Evolutionary conservation across 2,113 vertebrate genomes (phyloP).

Genomic region (Rhadina sibilatrix): DNA sequence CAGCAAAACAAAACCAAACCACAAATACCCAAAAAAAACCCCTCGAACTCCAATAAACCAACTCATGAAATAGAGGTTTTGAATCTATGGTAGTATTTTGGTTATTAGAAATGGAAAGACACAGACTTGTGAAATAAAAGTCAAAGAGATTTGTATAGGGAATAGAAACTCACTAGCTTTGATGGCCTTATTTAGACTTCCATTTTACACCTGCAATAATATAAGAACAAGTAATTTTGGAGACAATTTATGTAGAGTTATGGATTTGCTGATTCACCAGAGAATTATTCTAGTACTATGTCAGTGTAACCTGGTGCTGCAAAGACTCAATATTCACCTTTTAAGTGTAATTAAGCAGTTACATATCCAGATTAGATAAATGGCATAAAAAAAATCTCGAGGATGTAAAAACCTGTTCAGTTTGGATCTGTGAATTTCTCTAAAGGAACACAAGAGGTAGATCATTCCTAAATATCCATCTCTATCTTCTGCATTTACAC

Average conservation of each 20-base stretch:
- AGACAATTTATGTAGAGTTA: not conserved
- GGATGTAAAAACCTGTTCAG: not conserved
- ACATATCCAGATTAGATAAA: not conserved
- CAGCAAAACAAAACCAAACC: not conserved
- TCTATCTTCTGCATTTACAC: not conserved
- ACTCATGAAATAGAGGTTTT: not conserved
- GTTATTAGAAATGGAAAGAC: not conserved
- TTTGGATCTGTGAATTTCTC: not conserved
- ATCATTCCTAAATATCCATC: not conserved
- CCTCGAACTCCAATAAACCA: rapidly evolving
- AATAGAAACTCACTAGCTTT: not conserved
- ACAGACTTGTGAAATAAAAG: not conserved
- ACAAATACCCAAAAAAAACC: not conserved
- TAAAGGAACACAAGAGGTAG: not conserved
- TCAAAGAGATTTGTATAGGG: not conserved
- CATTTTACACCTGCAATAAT: not conserved
- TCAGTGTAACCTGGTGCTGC: not conserved
- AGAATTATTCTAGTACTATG: not conserved
- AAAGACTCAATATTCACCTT: not conserved
- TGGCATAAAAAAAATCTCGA: not conserved
- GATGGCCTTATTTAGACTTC: not conserved
- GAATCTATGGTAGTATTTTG: not conserved
- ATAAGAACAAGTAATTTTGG: not conserved
- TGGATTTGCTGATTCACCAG: not conserved
- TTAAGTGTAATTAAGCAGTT: not conserved